phyloP scores from a whole-genome alignment of 2,888 invertebrate species.

The Embidobia sp. region DNA sequence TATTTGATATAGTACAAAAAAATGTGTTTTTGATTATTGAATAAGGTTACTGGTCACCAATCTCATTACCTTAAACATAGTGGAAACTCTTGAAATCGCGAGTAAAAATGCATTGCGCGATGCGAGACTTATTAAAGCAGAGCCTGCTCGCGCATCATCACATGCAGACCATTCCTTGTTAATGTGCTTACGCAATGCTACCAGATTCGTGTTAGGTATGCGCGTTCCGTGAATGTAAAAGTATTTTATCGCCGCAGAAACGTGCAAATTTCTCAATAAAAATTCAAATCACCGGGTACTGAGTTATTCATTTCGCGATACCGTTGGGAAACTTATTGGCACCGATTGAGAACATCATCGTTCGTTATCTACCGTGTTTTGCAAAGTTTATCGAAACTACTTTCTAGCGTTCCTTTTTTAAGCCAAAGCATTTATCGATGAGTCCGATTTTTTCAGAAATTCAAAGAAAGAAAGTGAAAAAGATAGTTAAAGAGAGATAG shows the following conservation, averaged over 20 bases:
- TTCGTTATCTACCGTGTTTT: conserved; percentile 13
- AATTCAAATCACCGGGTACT: conserved; percentile 39
- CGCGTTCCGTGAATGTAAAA: conserved; percentile 51
- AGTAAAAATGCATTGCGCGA: conserved; percentile 43
- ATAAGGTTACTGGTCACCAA: conserved; percentile 11
- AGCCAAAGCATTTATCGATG: no score
- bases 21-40: conserved; percentile 28
- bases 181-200: conserved; percentile 58
- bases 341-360: conserved; percentile 26
- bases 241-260: conserved; percentile 43
- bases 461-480: no score
- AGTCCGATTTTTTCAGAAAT: background rate
- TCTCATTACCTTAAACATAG: conserved; percentile 31
- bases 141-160: conserved; percentile 35
- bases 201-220: conserved; percentile 41
- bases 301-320: conserved; percentile 53
- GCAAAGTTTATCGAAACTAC: conserved; percentile 22
- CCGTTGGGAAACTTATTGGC: conserved; percentile 33
- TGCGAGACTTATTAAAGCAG: conserved; percentile 31
- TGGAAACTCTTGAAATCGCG: conserved; percentile 19
- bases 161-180: conserved; percentile 40
- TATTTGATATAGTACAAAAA: no score
- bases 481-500: no score
- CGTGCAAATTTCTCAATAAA: conserved; percentile 49
- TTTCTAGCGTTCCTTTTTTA: conserved; percentile 14